phyloP scores from a whole-genome alignment of 1,140 invertebrate genomes.

The Trichomalopsis sarcophagae region DNA sequence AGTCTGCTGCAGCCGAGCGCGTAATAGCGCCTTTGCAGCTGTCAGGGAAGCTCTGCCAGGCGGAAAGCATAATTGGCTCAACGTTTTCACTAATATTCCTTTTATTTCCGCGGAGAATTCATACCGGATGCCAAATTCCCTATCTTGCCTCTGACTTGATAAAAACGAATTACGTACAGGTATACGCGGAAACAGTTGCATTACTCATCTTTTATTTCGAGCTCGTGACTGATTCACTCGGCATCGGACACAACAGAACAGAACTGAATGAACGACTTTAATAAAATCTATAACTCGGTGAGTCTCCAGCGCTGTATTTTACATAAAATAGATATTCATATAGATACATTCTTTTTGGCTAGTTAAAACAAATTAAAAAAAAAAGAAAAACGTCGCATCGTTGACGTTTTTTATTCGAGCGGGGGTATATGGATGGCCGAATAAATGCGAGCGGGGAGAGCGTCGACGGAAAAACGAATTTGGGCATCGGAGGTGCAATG shows the following conservation, averaged over 20 bases:
- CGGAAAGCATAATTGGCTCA: not conserved
- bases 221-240: too few species aligned
- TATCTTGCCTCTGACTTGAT: too few species aligned
- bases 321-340: not conserved
- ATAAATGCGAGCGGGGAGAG: not conserved
- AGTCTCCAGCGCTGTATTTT: not conserved
- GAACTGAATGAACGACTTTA: too few species aligned
- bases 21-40: not conserved
- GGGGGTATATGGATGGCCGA: not conserved
- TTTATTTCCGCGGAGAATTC: too few species aligned
- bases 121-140: too few species aligned
- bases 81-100: not conserved
- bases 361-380: too few species aligned
- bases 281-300: not conserved
- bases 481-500: too few species aligned
- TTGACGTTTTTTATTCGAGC: not conserved
- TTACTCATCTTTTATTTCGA: not conserved
- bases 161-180: too few species aligned
- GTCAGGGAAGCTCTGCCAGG: not conserved
- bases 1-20: not conserved
- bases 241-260: too few species aligned
- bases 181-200: too few species aligned
- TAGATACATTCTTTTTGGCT: not conserved
- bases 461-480: not conserved
- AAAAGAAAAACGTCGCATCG: not conserved